Evolutionary conservation across 2,113 vertebrate species (phyloP), one percentile per base, ranked within the genome.

Genomic region (Scomber colias): DNA sequence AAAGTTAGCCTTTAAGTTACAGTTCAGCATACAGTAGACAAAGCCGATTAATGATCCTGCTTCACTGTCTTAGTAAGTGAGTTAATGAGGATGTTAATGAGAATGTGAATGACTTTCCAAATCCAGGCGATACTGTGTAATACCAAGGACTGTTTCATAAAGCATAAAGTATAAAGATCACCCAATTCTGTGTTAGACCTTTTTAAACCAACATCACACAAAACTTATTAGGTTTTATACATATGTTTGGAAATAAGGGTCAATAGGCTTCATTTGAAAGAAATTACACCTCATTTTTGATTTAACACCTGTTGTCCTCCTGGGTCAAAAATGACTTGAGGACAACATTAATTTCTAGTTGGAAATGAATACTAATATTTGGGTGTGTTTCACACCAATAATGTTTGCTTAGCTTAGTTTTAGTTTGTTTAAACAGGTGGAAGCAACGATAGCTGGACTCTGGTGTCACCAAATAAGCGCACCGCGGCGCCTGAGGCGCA

Each of bases 341-440:
- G 24, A 27, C 24, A 27, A 27, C 24, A 27, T 2, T 27, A 1
- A 3, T 2, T 2, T 27, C 24, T 27, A 9, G 51, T 11, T 44
- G 44, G 12, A 51, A 50, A 4, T 9, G 17, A 1, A 2, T 46
- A 16, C 30, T 44, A 68, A 24, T 24, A 3, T 54, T 55, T 27
- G n/a, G 27, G 56, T 64, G 53, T 10, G 14, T 50, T 63, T 40
- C 21, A 11, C 31, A 15, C 55, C 44, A 7, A 11, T 11, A 11
- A 7, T 31, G 15, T 55, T 65, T 5, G 21, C 12, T 70, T 45
- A 46, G 61, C 19, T 63, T 4, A 0, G 44, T 51, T 10, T 27
- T 21, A 1, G 66, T 63, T 73, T 85, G 77, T 83, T 75, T 83
- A 4, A 71, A 57, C 53, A 66, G 73, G 63, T 78, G 46, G 55